phyloP scores from a whole-genome alignment of 2,113 vertebrate species.

The Pteronura brasiliensis region DNA sequence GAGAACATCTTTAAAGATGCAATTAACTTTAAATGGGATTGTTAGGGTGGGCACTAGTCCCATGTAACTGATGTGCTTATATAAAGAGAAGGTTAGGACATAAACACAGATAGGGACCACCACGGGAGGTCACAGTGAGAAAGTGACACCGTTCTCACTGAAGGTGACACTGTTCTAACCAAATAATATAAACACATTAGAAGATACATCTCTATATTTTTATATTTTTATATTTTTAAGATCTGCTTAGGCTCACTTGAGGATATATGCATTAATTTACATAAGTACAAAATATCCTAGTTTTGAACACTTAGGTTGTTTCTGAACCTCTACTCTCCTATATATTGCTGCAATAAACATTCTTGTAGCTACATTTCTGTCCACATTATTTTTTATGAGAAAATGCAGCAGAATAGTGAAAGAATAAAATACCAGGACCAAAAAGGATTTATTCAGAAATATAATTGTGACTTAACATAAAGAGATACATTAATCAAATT shows the following conservation, averaged over 20 bases:
- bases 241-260: neutral
- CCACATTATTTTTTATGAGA: neutral
- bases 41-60: neutral
- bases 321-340: neutral
- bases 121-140: neutral
- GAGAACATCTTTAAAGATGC: neutral
- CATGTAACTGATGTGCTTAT: neutral
- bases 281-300: neutral
- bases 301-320: neutral
- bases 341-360: neutral
- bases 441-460: neutral
- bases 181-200: neutral
- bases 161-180: neutral
- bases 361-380: neutral
- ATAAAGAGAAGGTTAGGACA: neutral
- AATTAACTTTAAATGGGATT: neutral
- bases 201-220: neutral
- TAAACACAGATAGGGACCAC: neutral
- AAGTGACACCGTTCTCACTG: neutral
- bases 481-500: neutral
- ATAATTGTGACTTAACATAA: neutral
- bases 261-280: neutral
- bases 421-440: neutral
- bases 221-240: neutral
- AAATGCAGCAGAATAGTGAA: slow-evolving; percentile 1